Evolutionary conservation across 1,140 invertebrate genomes (phyloP), one percentile per base, ranked within the genome.

Genomic region (Hyles vespertilio): DNA sequence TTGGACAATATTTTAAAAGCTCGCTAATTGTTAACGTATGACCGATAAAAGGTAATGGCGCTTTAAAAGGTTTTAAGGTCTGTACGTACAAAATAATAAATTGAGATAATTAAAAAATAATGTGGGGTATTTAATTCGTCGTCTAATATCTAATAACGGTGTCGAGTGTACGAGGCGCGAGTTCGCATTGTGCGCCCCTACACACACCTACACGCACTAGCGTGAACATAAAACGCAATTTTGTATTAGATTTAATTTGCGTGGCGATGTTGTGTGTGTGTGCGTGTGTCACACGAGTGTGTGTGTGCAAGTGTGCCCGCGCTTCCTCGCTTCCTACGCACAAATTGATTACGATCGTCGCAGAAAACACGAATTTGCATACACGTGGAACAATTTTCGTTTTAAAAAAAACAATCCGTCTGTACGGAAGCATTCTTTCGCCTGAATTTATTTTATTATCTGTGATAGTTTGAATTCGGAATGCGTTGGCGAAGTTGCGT

Each of bases 181-280:
- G 72, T 70, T 85, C 77, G 74, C 72, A 85, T 81, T 82, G 82
- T 84, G 70, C 74, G 56, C 74, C 75, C 70, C 75, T 70, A 72
- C 75, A 75, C 80, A 84, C 85, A 83, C 81, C 70, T 65, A 74
- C 73, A 75, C 77, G 72, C 73, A 81, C 79, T 83, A 82, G 75
- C 79, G 74, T 59, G 75, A 85, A 84, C 81, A 86, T 87, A 88
- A 88, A 88, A 86, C 86, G 86, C 83, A 87, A 89, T 86, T 89
- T 85, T 84, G 85, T 89, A 87, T 89, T 89, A 89, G 85, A 89
- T 89, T 89, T 89, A 89, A 89, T 89, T 89, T 89, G 85, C 71
- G 63, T 72, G 77, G 69, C 75, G 70, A 74, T 75, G 12, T 55
- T 71, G 69, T n/a, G 49, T 57, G 33, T 67, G 61, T 65, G 63